Conservation (phyloP, 2,888 invertebrate genomes). For the Cryptocephalus moraei region DNA sequence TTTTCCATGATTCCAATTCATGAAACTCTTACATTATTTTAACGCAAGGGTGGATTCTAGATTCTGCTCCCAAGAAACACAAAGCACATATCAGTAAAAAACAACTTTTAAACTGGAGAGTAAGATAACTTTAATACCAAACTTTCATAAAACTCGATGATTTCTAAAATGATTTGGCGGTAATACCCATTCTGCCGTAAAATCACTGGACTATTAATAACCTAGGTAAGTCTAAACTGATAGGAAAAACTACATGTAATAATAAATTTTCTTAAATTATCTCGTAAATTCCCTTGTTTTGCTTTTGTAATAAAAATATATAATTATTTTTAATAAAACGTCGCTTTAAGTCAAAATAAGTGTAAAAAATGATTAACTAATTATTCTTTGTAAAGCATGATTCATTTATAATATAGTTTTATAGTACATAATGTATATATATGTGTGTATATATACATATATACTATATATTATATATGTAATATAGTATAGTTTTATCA, state of each 20-base stretch:
- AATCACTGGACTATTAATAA: neutral
- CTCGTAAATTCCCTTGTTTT: neutral
- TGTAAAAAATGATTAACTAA: no score
- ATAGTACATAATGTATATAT: neutral
- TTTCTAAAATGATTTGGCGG: neutral
- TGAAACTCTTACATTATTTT: no score
- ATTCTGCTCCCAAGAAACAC: neutral
- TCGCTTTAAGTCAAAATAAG: no score
- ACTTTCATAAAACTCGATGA: neutral
- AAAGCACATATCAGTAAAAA: neutral
- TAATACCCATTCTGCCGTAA: neutral
- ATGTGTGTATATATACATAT: neutral
- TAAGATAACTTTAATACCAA: neutral
- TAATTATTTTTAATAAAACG: neutral
- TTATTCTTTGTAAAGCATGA: no score
- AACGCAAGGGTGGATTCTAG: neutral
- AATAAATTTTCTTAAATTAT: neutral
- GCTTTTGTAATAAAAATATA: neutral
- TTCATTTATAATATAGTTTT: neutral
- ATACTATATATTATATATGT: neutral
- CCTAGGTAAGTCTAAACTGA: neutral
- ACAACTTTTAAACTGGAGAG: no score
- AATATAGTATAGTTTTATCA: no score
- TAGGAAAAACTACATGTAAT: neutral
- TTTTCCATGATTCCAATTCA: no score